phyloP scores from a whole-genome alignment of 1,140 invertebrate species.

The Bradysia coprophila region DNA sequence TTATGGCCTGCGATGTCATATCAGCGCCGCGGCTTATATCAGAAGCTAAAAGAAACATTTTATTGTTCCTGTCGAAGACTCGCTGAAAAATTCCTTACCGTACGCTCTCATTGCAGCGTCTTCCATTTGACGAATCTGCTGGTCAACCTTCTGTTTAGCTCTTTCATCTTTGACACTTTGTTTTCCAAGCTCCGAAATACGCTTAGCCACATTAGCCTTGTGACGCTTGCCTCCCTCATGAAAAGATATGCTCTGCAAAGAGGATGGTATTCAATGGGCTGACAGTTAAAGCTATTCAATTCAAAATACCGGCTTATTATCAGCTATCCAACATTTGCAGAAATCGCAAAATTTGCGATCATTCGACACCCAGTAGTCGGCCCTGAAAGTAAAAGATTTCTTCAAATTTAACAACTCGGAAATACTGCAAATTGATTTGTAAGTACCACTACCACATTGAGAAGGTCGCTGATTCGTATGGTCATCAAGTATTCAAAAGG shows the following conservation, averaged over 20 bases:
- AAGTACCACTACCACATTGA: no score
- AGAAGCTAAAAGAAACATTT: no score
- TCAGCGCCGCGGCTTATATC: constrained; percentile 31
- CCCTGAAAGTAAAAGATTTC: constrained; percentile 36
- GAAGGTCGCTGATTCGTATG: no score
- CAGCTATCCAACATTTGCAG: constrained; percentile 96
- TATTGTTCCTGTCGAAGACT: constrained; percentile 35
- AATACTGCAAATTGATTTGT: no score
- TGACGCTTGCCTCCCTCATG: constrained; percentile 89
- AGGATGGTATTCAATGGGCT: constrained; percentile 4
- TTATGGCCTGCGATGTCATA: constrained; percentile 37
- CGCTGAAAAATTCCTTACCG: no score
- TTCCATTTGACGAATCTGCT: constrained; percentile 78
- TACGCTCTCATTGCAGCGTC: constrained; percentile 68
- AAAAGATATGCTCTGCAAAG: constrained; percentile 71
- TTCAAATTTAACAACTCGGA: no score
- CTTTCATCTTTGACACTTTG: constrained; percentile 63
- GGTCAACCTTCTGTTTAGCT: constrained; percentile 53
- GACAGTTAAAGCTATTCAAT: background rate
- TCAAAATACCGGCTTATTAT: constrained; percentile 74
- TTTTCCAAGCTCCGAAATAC: constrained; percentile 67
- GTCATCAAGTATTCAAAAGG: no score
- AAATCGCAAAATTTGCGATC: constrained; percentile 91
- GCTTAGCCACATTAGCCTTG: constrained; percentile 81
- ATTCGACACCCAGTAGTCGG: constrained; percentile 95